phyloP scores from a whole-genome alignment of 64 coral and sea anemone genomes.

The Trachythela sp. region DNA sequence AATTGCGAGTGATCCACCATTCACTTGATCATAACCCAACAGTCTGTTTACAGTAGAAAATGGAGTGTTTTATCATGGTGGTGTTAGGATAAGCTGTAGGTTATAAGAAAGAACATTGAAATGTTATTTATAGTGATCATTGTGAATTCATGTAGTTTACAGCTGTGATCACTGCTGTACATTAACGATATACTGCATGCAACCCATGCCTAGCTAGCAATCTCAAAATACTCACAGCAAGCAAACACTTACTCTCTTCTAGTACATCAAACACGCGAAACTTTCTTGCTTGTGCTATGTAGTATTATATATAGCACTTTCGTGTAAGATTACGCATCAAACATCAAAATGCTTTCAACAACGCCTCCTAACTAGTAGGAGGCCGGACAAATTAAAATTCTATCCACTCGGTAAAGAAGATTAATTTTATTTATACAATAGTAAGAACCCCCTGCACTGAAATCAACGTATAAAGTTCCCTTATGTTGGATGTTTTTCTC shows the following conservation, averaged over 20 bases:
- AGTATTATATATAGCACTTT: background rate
- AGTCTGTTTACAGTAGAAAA: background rate
- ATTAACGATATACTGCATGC: conserved; percentile 26
- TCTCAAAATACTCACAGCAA: conserved; percentile 15
- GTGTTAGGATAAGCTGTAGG: background rate
- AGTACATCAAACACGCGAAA: background rate
- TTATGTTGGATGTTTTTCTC: background rate
- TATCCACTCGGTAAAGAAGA: conserved; percentile 17
- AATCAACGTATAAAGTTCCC: background rate
- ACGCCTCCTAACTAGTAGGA: conserved; percentile 18
- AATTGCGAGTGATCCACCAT: background rate
- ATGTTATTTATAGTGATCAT: conserved; percentile 11
- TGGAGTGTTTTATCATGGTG: background rate
- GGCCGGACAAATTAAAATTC: conserved; percentile 29
- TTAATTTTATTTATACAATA: conserved; percentile 32
- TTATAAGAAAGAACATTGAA: background rate
- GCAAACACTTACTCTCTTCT: background rate
- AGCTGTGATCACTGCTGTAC: background rate
- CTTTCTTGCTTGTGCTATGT: background rate
- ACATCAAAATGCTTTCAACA: conserved; percentile 14
- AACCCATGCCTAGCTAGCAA: background rate
- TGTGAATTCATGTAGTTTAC: background rate
- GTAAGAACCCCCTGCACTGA: conserved; percentile 20
- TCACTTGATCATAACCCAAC: background rate
- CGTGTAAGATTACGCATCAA: background rate